Evolutionary conservation across 2,113 vertebrate species (phyloP).

Genomic region (Pseudopipra pipra): DNA sequence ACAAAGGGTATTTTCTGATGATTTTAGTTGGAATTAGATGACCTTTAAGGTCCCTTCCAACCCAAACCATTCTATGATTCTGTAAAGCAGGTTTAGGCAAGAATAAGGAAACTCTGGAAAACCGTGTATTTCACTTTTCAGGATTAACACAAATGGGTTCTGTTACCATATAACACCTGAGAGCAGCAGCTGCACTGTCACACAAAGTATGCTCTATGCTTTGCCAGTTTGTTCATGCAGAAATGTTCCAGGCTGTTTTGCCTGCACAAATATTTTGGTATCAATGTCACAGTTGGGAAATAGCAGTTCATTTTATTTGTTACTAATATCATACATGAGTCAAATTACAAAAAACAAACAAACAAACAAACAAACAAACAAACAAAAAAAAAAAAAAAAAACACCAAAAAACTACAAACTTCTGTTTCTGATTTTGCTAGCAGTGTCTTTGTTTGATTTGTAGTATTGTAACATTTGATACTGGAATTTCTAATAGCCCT

Average conservation of each 20-base stretch:
- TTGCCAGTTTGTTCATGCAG: neutral
- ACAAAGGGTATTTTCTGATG: neutral
- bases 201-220: neutral
- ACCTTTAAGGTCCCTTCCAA: neutral
- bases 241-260: neutral
- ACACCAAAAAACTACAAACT: no score
- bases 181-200: neutral
- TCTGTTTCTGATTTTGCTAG: neutral
- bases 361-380: neutral
- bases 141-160: neutral
- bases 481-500: neutral
- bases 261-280: neutral
- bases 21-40: neutral
- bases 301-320: neutral
- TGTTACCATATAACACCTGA: neutral
- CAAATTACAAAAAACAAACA: neutral
- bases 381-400: neutral
- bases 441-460: neutral
- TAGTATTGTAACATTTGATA: neutral
- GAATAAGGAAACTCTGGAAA: neutral
- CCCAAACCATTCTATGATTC: neutral
- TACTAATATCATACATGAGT: neutral
- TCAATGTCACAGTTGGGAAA: neutral
- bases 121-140: neutral
- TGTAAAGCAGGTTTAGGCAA: neutral